Conservation (phyloP, 2,888 invertebrate genomes). For the Agrilus mali region DNA sequence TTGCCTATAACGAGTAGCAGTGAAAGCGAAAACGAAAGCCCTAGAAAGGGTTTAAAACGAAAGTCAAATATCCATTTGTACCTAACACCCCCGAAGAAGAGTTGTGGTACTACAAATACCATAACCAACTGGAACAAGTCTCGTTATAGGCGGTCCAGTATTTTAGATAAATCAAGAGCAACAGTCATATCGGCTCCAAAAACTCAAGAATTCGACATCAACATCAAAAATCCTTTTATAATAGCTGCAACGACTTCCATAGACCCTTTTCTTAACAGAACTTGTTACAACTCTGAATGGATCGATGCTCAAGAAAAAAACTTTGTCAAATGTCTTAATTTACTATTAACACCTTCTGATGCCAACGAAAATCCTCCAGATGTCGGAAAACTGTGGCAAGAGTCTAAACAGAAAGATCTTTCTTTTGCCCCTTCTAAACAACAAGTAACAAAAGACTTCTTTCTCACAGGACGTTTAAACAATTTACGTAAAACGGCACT, state of each 20-base stretch:
- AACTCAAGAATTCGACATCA: slow-evolving; percentile 1
- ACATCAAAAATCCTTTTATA: slow-evolving; percentile 1
- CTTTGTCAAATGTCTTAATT: slow-evolving; percentile 71
- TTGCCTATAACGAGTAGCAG: slow-evolving; percentile 24
- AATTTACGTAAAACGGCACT: slow-evolving; percentile 49
- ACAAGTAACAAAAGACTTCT: slow-evolving; percentile 51
- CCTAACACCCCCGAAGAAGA: slow-evolving; percentile 17
- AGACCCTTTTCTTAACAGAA: slow-evolving; percentile 54
- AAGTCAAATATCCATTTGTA: slow-evolving; percentile 14
- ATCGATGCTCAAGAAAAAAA: slow-evolving; percentile 55
- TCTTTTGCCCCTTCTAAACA: slow-evolving; percentile 59
- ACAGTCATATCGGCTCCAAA: not conserved
- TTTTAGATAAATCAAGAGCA: too few relatives aligned
- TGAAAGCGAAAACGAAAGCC: slow-evolving; percentile 21
- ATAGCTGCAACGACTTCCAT: slow-evolving; percentile 18
- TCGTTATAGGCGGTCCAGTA: not conserved
- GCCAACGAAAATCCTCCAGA: slow-evolving; percentile 53
- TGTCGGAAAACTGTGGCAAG: slow-evolving; percentile 62
- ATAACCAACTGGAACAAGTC: not conserved
- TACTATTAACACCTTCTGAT: slow-evolving; percentile 63
- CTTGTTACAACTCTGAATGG: slow-evolving; percentile 55
- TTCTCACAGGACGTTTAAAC: slow-evolving; percentile 52
- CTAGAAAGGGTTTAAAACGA: slow-evolving; percentile 12
- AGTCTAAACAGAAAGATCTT: slow-evolving; percentile 51
- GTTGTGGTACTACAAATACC: slow-evolving; percentile 2